A percentile compares a stretch with the other conserved stretches of the same genome.
Evolutionary conservation across 2,888 invertebrate genomes (phyloP).

Genomic region (Latrodectus elegans): DNA sequence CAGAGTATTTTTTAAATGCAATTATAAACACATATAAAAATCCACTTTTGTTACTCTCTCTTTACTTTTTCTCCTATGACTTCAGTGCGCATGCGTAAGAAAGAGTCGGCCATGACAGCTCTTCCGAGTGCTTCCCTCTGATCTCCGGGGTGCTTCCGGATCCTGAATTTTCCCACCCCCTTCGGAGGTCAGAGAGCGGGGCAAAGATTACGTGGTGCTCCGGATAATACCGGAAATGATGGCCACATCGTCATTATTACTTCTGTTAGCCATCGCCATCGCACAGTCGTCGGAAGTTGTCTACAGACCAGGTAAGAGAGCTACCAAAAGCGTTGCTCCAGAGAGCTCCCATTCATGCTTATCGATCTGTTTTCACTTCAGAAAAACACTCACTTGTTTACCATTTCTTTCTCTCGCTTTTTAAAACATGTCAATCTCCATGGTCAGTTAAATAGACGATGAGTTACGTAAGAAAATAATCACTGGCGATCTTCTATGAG

Average conservation of each 20-base stretch:
- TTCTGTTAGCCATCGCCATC: constrained; percentile 1
- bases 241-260: background rate
- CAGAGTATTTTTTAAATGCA: no score
- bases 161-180: constrained; percentile 28
- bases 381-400: no score
- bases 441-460: no score
- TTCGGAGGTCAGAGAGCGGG: constrained; percentile 9
- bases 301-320: constrained; percentile 52
- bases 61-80: background rate
- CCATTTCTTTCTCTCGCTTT: no score
- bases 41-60: background rate
- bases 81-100: constrained; percentile 26
- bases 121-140: constrained; percentile 3
- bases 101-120: constrained; percentile 50
- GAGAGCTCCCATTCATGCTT: background rate
- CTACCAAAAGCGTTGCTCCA: background rate
- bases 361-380: background rate
- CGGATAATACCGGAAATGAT: constrained; percentile 16
- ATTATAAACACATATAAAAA: background rate
- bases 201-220: constrained; percentile 32
- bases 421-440: no score
- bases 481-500: no score
- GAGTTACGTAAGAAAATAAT: no score
- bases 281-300: constrained; percentile 26
- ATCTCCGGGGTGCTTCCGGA: constrained; percentile 26